phyloP scores from a whole-genome alignment of 2,888 invertebrate genomes.

The Venusia cambrica region DNA sequence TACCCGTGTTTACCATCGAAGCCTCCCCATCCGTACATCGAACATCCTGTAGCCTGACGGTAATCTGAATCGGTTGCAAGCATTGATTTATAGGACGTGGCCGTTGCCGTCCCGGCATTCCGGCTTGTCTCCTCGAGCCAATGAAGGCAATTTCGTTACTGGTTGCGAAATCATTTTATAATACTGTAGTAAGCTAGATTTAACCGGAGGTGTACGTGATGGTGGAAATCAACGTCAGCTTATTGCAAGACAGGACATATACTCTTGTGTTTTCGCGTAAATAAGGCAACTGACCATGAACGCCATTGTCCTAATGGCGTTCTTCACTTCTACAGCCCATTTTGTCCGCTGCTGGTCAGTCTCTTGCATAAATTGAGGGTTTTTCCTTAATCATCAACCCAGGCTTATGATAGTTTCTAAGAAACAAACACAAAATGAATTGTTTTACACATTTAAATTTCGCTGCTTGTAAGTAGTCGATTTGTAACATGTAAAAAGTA shows the following conservation, averaged over 20 bases:
- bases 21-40: conserved; percentile 11
- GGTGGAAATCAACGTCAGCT: conserved; percentile 9
- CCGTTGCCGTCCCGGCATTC: conserved; percentile 49
- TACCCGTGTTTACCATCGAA: conserved; percentile 16
- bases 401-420: no score
- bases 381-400: no score
- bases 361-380: no score
- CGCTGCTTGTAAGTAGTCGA: no score
- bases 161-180: conserved; percentile 32
- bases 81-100: conserved; percentile 71
- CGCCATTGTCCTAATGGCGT: no score
- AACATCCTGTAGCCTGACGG: conserved; percentile 44
- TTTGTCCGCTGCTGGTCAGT: no score
- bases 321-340: no score
- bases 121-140: conserved; percentile 52
- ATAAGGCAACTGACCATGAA: no score
- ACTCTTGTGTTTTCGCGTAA: no score
- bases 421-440: no score
- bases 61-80: conserved; percentile 73
- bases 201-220: conserved; percentile 16
- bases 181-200: conserved; percentile 16
- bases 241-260: conserved; percentile 6
- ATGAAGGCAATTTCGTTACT: conserved; percentile 65
- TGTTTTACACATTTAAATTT: no score
- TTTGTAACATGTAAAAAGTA: no score